Evolutionary conservation across 92 coral and sea anemone species (phyloP).

Genomic region (Chrysogorgia sp.): DNA sequence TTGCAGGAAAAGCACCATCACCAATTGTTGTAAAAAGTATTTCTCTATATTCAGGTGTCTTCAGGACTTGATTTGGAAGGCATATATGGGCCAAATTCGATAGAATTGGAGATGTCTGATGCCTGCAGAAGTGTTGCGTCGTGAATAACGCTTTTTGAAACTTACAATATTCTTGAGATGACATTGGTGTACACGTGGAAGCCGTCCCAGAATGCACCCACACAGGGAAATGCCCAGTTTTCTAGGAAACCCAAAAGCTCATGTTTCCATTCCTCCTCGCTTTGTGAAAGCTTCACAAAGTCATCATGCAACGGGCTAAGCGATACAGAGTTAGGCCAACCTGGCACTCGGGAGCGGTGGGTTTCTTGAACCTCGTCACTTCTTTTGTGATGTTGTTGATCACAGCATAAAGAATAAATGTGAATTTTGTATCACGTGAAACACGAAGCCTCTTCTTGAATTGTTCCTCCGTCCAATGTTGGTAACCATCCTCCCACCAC

Average conservation of each 20-base stretch:
- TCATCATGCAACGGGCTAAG: no score
- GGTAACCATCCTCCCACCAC: no score
- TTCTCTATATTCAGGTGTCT: constrained; percentile 48
- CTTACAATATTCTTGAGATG: constrained; percentile 42
- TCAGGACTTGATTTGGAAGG: constrained; percentile 49
- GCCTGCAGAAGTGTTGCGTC: constrained; percentile 55
- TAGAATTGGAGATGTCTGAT: constrained; percentile 40
- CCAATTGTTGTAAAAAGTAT: constrained; percentile 44
- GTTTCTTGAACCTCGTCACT: constrained; percentile 7
- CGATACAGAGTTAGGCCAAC: constrained; percentile 45
- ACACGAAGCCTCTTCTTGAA: no score
- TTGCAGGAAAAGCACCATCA: constrained; percentile 49
- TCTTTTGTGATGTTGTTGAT: not conserved
- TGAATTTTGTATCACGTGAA: no score
- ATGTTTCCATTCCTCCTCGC: no score
- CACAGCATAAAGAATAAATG: no score
- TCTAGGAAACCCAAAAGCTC: constrained; percentile 40
- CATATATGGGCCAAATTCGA: constrained; percentile 47
- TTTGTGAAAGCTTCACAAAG: no score
- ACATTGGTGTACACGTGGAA: constrained; percentile 48
- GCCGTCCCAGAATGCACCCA: constrained; percentile 64
- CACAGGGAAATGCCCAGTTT: constrained; percentile 53
- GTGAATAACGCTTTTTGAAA: constrained; percentile 57
- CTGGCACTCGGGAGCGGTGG: constrained; percentile 42
- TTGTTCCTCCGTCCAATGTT: no score